Conservation (phyloP, 2,797 vertebrate species). For the Apogon hyalosoma region DNA sequence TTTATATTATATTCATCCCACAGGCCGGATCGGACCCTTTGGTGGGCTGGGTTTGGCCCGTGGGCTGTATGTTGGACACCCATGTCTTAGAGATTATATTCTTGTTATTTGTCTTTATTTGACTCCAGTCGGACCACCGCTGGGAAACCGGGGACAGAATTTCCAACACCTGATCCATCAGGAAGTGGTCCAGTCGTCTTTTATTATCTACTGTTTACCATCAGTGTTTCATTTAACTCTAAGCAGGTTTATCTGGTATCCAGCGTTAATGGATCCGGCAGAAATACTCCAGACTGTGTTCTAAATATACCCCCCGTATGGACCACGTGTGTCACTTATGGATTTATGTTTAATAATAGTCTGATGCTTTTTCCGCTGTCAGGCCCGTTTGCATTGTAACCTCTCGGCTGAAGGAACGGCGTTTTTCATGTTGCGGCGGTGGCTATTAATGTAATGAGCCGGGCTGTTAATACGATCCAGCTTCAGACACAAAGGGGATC, state of each 20-base stretch:
- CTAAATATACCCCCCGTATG: constrained; percentile 37
- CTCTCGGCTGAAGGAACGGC: constrained; percentile 49
- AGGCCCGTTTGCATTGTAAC: constrained; percentile 61
- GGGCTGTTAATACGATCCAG: constrained; percentile 74
- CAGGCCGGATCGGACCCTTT: too few relatives aligned
- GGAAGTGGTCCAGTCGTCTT: constrained; percentile 16
- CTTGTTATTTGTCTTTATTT: constrained; percentile 63
- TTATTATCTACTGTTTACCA: constrained; percentile 5
- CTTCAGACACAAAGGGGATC: constrained; percentile 74
- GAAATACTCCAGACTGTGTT: constrained; percentile 9
- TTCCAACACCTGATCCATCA: background rate
- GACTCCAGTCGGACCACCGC: constrained; percentile 26
- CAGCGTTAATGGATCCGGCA: constrained; percentile 40
- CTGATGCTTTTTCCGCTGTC: constrained; percentile 52
- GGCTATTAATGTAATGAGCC: constrained; percentile 80
- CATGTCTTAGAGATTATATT: constrained; percentile 49
- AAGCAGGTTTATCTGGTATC: constrained; percentile 37
- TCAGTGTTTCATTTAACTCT: constrained; percentile 18
- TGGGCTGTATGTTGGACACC: too few relatives aligned
- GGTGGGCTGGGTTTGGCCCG: too few relatives aligned
- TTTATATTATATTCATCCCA: too few relatives aligned
- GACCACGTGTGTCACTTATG: constrained; percentile 59
- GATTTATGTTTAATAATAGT: constrained; percentile 71
- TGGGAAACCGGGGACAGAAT: background rate
- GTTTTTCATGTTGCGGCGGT: constrained; percentile 65